phyloP scores from a whole-genome alignment of 1,140 invertebrate genomes.

The Rhyacophila brunnea region DNA sequence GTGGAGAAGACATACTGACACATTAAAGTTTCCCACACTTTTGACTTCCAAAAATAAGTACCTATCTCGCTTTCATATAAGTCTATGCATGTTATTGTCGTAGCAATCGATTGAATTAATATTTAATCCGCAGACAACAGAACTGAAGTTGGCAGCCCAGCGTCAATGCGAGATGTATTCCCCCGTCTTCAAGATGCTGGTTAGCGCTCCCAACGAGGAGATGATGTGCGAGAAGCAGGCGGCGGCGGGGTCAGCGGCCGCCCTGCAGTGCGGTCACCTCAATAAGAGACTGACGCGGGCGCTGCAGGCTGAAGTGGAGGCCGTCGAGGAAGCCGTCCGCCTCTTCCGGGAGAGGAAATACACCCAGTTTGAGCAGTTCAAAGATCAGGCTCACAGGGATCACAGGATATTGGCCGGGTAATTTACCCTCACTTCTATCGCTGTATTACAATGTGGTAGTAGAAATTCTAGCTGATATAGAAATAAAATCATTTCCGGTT shows the following conservation, averaged over 20 bases:
- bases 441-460: no score
- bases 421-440: no score
- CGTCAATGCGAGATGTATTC: conserved; percentile 48
- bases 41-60: no score
- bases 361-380: conserved; percentile 51
- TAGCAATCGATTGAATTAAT: no score
- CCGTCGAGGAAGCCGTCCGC: conserved; percentile 48
- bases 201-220: conserved; percentile 45
- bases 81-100: no score
- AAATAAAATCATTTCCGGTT: no score
- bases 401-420: conserved; percentile 53
- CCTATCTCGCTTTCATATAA: no score
- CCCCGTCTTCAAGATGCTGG: conserved; percentile 48
- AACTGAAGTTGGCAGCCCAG: conserved; percentile 43
- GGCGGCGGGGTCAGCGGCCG: conserved; percentile 38
- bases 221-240: conserved; percentile 31
- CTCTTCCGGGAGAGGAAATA: conserved; percentile 52
- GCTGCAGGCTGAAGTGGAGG: conserved; percentile 45
- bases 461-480: no score
- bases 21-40: no score
- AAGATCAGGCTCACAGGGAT: conserved; percentile 50
- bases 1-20: no score
- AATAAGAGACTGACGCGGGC: conserved; percentile 45
- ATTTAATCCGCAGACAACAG: conserved; percentile 43
- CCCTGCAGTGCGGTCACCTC: conserved; percentile 40